Conservation (phyloP, 2,797 vertebrate genomes). For the Silurus lanzhouensis region DNA sequence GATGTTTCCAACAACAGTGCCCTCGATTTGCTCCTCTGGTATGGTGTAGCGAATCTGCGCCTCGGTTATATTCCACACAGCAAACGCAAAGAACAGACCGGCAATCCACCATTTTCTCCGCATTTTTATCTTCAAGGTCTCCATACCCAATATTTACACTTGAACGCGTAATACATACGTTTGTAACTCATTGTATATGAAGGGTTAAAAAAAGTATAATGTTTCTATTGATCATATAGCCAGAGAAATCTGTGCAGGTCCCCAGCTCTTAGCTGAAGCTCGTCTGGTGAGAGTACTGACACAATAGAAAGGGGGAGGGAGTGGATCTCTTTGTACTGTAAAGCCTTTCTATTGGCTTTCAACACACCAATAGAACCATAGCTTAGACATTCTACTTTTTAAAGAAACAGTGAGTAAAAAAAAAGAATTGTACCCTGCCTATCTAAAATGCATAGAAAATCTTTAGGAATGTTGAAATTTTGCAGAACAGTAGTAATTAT, state of each 20-base stretch:
- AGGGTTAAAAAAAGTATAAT: not conserved
- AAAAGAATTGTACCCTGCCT: no score
- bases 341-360: slow-evolving; percentile 11
- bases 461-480: not conserved
- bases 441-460: not conserved
- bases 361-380: slow-evolving; percentile 11
- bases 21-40: slow-evolving; percentile 79
- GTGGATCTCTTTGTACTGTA: slow-evolving; percentile 54
- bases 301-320: slow-evolving; percentile 45
- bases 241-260: not conserved
- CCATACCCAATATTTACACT: slow-evolving; percentile 21
- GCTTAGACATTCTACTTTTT: not conserved
- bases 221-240: not conserved
- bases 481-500: not conserved
- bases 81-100: slow-evolving; percentile 62
- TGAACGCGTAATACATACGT: no score
- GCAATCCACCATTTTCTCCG: slow-evolving; percentile 56
- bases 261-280: slow-evolving; percentile 20
- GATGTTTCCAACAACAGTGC: slow-evolving; percentile 81
- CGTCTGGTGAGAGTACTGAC: slow-evolving; percentile 30
- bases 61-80: slow-evolving; percentile 64
- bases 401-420: slow-evolving; percentile 16
- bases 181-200: not conserved
- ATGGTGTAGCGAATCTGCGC: slow-evolving; percentile 83
- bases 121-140: slow-evolving; percentile 45